Evolutionary conservation across 2,888 invertebrate genomes (phyloP).

Genomic region (Xestia ashworthii): DNA sequence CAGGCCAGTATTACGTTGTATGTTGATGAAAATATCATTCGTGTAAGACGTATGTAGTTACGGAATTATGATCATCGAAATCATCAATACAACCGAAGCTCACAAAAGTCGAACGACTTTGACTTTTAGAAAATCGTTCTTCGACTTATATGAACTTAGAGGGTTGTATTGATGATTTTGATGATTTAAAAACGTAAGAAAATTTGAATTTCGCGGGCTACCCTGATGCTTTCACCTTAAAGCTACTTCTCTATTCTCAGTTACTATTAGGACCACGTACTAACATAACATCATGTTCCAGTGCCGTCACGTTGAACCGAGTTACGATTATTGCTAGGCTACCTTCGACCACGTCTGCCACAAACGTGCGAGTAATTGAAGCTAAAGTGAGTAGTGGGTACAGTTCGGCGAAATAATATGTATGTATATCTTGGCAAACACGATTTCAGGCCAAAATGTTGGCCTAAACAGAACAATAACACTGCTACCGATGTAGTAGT

Average conservation of each 20-base stretch:
- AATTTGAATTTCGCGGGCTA: no score
- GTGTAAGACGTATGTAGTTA: no score
- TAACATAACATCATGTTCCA: conserved; percentile 5
- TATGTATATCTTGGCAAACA: background rate
- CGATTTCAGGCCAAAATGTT: background rate
- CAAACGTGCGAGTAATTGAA: conserved; percentile 27
- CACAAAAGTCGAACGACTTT: no score
- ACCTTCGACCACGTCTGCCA: conserved; percentile 6
- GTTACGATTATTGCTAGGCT: conserved; percentile 21
- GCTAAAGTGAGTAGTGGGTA: background rate
- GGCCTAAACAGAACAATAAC: background rate
- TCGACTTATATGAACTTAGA: no score
- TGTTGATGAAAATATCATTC: no score
- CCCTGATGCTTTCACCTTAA: no score
- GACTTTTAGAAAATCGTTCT: no score
- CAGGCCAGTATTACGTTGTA: no score
- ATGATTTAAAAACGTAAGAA: no score
- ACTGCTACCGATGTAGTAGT: background rate
- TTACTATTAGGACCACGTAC: conserved; percentile 36
- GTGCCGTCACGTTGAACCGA: background rate
- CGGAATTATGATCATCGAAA: no score
- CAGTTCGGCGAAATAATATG: background rate
- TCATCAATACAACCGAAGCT: no score
- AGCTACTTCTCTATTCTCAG: background rate
- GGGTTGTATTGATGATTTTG: no score